These are phyloP conservation scores for Enteromius anoplus DNA, from an alignment of 2,797 vertebrate genomes.

Conservation along the genomic window DNA sequence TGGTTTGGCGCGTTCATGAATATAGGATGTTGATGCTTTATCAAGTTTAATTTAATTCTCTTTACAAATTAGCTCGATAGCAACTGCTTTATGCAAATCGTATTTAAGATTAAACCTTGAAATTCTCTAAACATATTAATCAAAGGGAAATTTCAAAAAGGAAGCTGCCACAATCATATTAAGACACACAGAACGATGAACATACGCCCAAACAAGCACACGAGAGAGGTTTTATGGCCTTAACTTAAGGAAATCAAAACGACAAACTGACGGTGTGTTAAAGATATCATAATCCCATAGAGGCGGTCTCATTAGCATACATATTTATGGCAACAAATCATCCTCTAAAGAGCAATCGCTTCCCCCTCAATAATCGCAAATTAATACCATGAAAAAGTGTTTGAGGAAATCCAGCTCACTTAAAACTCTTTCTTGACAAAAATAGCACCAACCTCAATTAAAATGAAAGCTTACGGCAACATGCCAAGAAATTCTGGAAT, in stretches of 20 bases:
- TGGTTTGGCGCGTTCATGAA: slow-evolving; percentile 9
- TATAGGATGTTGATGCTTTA: slow-evolving; percentile 16
- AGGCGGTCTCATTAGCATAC: slow-evolving; percentile 64
- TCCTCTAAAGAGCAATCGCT: slow-evolving; percentile 63
- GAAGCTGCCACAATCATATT: slow-evolving; percentile 28
- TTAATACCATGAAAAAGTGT: slow-evolving; percentile 62
- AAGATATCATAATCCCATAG: slow-evolving; percentile 69
- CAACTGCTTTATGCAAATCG: slow-evolving; percentile 30
- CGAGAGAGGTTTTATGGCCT: slow-evolving; percentile 32
- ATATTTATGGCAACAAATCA: slow-evolving; percentile 73
- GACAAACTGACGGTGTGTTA: slow-evolving; percentile 61
- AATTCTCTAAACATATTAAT: slow-evolving; percentile 47
- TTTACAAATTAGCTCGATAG: slow-evolving; percentile 36
- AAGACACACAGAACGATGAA: background rate
- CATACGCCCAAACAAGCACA: slow-evolving; percentile 36
- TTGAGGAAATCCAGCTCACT: slow-evolving; percentile 46
- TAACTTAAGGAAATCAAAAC: slow-evolving; percentile 62
- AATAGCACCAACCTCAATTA: slow-evolving; percentile 57
- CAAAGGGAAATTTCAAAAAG: slow-evolving; percentile 27
- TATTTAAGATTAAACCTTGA: slow-evolving; percentile 41
- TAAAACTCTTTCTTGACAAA: slow-evolving; percentile 62
- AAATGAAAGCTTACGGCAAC: slow-evolving; percentile 31
- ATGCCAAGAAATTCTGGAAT: slow-evolving; percentile 30
- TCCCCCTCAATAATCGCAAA: slow-evolving; percentile 65
- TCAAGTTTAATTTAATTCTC: slow-evolving; percentile 35